phyloP scores from a whole-genome alignment of 2,797 vertebrate species.

The Synanceia verrucosa region DNA sequence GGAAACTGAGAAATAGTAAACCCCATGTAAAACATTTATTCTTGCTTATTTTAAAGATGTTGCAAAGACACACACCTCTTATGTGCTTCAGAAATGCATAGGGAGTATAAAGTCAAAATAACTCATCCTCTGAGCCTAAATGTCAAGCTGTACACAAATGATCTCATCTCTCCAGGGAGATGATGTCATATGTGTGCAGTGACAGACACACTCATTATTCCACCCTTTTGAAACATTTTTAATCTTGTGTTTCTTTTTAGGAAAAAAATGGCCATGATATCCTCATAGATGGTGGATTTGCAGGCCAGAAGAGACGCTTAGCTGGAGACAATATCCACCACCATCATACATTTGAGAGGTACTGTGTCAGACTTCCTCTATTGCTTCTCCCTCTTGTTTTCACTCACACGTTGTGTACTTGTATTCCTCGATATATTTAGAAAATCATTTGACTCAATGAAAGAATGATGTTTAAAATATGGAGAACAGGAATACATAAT shows the following conservation, averaged over 20 bases:
- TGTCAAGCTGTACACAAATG: conserved; percentile 2
- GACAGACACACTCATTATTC: conserved; percentile 3
- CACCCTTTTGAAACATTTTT: background rate
- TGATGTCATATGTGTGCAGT: conserved; percentile 43
- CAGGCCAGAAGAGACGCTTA: background rate
- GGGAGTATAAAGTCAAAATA: background rate
- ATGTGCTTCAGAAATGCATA: background rate
- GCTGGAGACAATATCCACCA: background rate
- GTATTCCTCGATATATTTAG: background rate
- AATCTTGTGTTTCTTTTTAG: background rate
- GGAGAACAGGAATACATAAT: too few relatives aligned
- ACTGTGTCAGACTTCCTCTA: background rate
- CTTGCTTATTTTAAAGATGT: background rate
- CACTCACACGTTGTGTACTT: background rate
- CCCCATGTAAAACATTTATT: background rate
- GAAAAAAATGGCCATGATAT: background rate
- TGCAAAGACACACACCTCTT: background rate
- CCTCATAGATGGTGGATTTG: background rate
- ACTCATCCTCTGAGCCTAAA: background rate
- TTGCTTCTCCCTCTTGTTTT: background rate
- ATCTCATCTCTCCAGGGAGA: conserved; percentile 50
- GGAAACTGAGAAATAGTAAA: background rate
- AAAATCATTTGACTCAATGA: background rate
- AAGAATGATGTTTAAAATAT: background rate
- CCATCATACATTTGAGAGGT: background rate